Conservation (phyloP, 2,888 invertebrate genomes). For the Volucella bombylans region DNA sequence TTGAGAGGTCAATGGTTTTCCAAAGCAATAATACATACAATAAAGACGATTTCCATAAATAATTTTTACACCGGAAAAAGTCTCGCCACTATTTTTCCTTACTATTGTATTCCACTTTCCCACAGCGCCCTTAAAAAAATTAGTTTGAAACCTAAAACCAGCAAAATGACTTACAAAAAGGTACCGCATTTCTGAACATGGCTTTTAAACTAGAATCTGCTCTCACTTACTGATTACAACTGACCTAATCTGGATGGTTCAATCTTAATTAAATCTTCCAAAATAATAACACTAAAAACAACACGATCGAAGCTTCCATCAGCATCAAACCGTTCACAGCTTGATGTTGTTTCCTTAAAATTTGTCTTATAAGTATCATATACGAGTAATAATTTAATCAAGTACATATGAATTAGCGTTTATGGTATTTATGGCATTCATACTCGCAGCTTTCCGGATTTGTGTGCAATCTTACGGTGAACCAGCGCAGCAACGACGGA, state of each 20-base stretch:
- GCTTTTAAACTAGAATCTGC: constrained; percentile 24
- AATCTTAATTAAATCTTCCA: constrained; percentile 61
- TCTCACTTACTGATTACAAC: constrained; percentile 18
- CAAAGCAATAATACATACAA: no score
- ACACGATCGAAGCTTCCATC: not conserved
- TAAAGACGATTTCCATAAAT: no score
- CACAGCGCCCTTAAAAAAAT: no score
- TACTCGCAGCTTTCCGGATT: constrained; percentile 29
- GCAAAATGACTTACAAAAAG: constrained; percentile 17
- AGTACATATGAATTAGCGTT: constrained; percentile 53
- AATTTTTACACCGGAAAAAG: no score
- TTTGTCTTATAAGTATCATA: constrained; percentile 46
- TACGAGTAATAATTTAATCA: constrained; percentile 55
- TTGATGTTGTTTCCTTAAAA: constrained; percentile 39
- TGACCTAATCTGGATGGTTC: not conserved
- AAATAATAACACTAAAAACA: constrained; percentile 21
- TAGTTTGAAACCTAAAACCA: not conserved
- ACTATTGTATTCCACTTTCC: no score
- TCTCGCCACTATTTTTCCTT: no score
- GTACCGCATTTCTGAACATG: constrained; percentile 22
- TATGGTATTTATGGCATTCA: constrained; percentile 28
- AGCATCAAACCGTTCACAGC: constrained; percentile 35
- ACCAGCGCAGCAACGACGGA: not conserved
- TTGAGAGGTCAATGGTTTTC: no score
- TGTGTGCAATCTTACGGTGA: constrained; percentile 16